Conservation (phyloP, 2,797 vertebrate species). For the Meriones psammophilus region DNA sequence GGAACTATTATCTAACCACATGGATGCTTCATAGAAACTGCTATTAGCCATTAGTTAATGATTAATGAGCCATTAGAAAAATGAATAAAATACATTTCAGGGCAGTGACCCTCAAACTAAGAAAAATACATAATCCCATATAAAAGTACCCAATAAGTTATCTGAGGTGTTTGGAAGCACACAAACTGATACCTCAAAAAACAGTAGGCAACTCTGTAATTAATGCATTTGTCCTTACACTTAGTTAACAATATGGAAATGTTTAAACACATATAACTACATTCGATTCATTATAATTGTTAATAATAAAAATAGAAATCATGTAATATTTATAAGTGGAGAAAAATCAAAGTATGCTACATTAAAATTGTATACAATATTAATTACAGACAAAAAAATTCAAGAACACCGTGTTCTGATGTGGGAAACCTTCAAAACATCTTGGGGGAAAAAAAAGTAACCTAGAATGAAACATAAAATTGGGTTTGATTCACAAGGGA, state of each 20-base stretch:
- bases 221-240: neutral
- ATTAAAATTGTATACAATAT: neutral
- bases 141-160: neutral
- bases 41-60: neutral
- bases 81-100: neutral
- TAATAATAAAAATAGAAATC: neutral
- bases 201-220: neutral
- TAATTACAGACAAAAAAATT: neutral
- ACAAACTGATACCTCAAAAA: neutral
- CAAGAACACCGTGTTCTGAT: neutral
- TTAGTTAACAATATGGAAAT: neutral
- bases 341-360: neutral
- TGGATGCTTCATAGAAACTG: neutral
- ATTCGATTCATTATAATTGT: neutral
- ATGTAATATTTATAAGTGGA: neutral
- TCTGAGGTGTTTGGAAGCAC: neutral
- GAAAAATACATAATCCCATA: neutral
- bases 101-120: neutral
- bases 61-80: neutral
- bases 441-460: neutral
- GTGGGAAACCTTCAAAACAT: neutral
- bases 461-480: neutral
- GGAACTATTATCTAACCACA: constrained; percentile 6
- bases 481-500: neutral
- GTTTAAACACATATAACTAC: neutral